Conservation (phyloP, 2,113 vertebrate genomes). For the Lepidothrix coronata region DNA sequence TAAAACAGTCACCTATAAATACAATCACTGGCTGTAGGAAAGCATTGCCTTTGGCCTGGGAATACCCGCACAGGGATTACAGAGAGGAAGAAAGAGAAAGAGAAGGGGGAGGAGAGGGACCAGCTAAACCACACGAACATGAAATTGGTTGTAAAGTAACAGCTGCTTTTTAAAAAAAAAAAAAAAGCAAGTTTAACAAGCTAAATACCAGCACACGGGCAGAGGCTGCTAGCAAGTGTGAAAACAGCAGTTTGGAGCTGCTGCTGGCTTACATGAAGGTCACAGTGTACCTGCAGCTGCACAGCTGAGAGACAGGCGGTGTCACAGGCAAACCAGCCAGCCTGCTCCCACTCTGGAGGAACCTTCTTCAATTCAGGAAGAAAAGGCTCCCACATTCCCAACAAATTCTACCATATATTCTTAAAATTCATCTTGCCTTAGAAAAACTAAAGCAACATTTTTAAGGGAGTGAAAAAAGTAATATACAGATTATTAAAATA, state of each 20-base stretch:
- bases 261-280: not conserved
- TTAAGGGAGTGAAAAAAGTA: not conserved
- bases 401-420: rapidly evolving
- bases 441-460: not conserved
- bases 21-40: not conserved
- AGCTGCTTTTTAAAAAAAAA: not conserved
- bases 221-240: not conserved
- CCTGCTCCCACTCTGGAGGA: not conserved
- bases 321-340: not conserved
- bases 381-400: not conserved
- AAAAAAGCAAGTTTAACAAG: not conserved
- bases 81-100: not conserved
- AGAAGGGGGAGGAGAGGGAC: not conserved
- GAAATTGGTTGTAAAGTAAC: not conserved
- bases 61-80: not conserved
- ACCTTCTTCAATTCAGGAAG: not conserved
- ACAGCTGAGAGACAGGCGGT: not conserved
- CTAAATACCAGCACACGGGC: not conserved
- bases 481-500: not conserved
- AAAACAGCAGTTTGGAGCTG: not conserved
- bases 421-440: not conserved
- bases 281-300: not conserved
- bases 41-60: not conserved
- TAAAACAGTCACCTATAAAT: not conserved
- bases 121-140: not conserved